Evolutionary conservation across 35 echinoderm and acorn worm genomes (phyloP).

Genomic region (Amphiura filiformis): DNA sequence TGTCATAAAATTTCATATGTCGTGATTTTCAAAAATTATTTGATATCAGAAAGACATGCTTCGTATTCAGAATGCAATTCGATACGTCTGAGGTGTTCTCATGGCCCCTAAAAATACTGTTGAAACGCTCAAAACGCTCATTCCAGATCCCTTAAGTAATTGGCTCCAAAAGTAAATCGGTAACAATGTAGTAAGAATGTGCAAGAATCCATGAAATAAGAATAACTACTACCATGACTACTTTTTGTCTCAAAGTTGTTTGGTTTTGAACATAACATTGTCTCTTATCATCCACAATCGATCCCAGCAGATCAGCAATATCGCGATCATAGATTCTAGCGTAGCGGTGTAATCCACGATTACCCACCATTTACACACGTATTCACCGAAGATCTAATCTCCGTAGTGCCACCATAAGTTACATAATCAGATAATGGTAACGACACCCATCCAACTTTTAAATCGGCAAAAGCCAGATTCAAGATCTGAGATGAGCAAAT

Average conservation of each 20-base stretch:
- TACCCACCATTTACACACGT: slow-evolving; percentile 32
- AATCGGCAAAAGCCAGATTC: slow-evolving; percentile 42
- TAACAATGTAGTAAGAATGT: background rate
- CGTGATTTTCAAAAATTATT: too few relatives aligned
- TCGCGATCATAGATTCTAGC: slow-evolving; percentile 2
- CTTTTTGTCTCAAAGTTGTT: slow-evolving; percentile 12
- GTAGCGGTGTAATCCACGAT: slow-evolving; percentile 37
- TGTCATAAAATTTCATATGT: too few relatives aligned
- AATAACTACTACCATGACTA: background rate
- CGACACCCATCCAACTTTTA: slow-evolving; percentile 37
- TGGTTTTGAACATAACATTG: slow-evolving; percentile 13
- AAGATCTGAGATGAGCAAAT: slow-evolving; percentile 54
- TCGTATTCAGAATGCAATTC: too few relatives aligned
- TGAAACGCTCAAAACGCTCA: too few relatives aligned
- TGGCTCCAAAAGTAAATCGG: background rate
- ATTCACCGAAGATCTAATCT: slow-evolving; percentile 32
- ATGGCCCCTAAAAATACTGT: too few relatives aligned
- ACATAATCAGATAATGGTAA: slow-evolving; percentile 29
- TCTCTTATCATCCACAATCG: slow-evolving; percentile 49
- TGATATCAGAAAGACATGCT: too few relatives aligned
- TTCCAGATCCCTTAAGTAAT: too few relatives aligned
- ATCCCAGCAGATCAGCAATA: slow-evolving; percentile 57
- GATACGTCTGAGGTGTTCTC: too few relatives aligned
- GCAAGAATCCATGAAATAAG: slow-evolving; percentile 9
- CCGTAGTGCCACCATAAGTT: slow-evolving; percentile 7